These are phyloP conservation scores for Gopherus evgoodei DNA, from an alignment of 2,113 vertebrate species.

Conservation along the genomic window DNA sequence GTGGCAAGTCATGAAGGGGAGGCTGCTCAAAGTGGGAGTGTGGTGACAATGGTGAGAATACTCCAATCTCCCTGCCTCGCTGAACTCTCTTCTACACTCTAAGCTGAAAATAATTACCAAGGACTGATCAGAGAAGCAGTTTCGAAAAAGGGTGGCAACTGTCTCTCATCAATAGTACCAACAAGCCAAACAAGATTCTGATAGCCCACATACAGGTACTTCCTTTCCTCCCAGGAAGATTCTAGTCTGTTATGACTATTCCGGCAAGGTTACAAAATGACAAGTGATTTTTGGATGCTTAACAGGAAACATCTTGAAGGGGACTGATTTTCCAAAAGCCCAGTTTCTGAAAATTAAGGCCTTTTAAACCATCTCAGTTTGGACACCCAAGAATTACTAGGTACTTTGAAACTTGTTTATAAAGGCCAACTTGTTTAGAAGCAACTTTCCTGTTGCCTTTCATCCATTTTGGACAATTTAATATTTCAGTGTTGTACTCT, in stretches of 20 bases:
- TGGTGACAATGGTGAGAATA: not conserved
- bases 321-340: not conserved
- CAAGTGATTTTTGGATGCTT: not conserved
- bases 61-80: too few species aligned
- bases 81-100: not conserved
- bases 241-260: not conserved
- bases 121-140: not conserved
- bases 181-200: not conserved
- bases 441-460: not conserved
- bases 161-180: not conserved
- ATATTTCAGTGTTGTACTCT: not conserved
- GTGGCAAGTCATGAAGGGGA: not conserved
- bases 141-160: not conserved
- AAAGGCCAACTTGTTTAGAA: not conserved
- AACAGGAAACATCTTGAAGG: not conserved
- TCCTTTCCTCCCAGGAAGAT: conserved; percentile 25
- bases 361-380: not conserved
- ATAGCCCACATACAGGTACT: not conserved
- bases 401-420: not conserved
- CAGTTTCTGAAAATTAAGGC: not conserved
- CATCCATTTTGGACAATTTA: not conserved
- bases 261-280: not conserved
- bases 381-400: not conserved
- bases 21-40: not conserved
- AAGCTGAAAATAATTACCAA: not conserved